These are phyloP conservation scores for Struthidea cinerea DNA, from an alignment of 2,113 vertebrate species.

Conservation along the genomic window DNA sequence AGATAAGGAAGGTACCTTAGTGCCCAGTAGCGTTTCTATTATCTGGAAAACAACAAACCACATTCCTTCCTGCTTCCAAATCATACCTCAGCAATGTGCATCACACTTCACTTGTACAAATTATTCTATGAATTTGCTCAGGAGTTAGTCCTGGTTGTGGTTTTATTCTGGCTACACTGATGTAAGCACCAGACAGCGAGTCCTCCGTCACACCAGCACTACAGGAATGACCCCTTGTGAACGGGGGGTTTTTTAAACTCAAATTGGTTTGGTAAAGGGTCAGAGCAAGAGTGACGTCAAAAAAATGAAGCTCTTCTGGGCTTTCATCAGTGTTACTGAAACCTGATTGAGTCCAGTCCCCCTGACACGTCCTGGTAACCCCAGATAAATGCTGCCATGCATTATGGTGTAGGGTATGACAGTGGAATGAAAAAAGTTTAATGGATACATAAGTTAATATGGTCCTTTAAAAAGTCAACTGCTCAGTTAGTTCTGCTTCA, in stretches of 20 bases:
- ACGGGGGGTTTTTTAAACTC: not conserved
- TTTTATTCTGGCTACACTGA: slow-evolving; percentile 17
- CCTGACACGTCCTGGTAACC: not conserved
- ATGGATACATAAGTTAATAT: slow-evolving; percentile 41
- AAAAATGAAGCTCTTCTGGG: not conserved
- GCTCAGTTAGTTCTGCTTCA: not conserved
- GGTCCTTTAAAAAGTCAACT: not conserved
- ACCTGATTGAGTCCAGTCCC: not conserved
- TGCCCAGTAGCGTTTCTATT: slow-evolving; percentile 41
- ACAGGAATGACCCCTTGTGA: not conserved
- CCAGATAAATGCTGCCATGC: slow-evolving; percentile 59
- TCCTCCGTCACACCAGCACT: not conserved
- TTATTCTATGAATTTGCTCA: not conserved
- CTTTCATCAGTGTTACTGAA: slow-evolving; percentile 31
- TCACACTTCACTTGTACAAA: slow-evolving; percentile 13
- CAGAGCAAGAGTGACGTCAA: not conserved
- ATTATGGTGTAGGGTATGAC: slow-evolving; percentile 37
- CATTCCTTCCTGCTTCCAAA: slow-evolving; percentile 46
- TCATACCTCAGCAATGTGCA: not conserved
- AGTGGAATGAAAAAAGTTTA: slow-evolving; percentile 42
- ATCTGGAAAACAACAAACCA: slow-evolving; percentile 53
- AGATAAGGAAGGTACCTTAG: slow-evolving; percentile 50
- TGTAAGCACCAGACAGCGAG: slow-evolving; percentile 29
- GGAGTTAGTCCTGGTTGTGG: not conserved
- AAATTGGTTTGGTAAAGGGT: not conserved